Base-by-base conservation (phyloP, 2,797 vertebrate species). In the Alexandromys oeconomus region DNA sequence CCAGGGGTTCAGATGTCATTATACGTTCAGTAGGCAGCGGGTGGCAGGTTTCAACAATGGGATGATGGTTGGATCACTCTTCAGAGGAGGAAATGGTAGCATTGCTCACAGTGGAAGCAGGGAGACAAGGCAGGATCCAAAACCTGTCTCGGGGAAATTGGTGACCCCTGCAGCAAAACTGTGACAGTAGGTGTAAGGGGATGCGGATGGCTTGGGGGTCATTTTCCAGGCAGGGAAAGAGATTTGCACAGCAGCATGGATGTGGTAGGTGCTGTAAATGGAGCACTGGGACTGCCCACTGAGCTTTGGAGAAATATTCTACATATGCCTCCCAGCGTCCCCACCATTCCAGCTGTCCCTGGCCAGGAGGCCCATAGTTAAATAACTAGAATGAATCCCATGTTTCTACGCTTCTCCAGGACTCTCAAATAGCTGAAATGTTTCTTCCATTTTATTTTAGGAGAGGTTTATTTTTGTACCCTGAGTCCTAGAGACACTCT, bases 381-480 rank as follows among this genome's bases (percentile, higher is more conserved):
- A 91, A 23, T 8, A 73, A 34, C 15, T 34, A 37, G n/a, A 80
- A 87, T 48, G 40, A 81, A 74, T 46, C n/a, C 10, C n/a, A 6
- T 74, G 27, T 51, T 57, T 80, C 76, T 40, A 57, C 11, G 40
- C 3, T 67, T 92, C 27, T 61, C 23, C 21, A 51, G 10, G 8
- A 77, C 57, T 84, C 19, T 78, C n/a, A 0, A 61, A 69, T 73
- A 94, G 43, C 27, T n/a, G 31, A 89, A 4, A 0, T 8, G 5
- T 57, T 93, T 89, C 73, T 4, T 25, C 54, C 25, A 46, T 85
- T n/a, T 71, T 79, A 46, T n/a, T 91, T 88, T 88, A 15, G 12
- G 54, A 63, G 59, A 23, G 34, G 37, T 74, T 69, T 94, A 54
- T 76, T 89, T 89, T 86, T 79, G 67, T 34, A 84, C 82, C 76